Percentiles rank a stretch among this genome's conserved stretches.
Conservation (phyloP, 2,888 invertebrate species). For the Dolichopus griseipennis region DNA sequence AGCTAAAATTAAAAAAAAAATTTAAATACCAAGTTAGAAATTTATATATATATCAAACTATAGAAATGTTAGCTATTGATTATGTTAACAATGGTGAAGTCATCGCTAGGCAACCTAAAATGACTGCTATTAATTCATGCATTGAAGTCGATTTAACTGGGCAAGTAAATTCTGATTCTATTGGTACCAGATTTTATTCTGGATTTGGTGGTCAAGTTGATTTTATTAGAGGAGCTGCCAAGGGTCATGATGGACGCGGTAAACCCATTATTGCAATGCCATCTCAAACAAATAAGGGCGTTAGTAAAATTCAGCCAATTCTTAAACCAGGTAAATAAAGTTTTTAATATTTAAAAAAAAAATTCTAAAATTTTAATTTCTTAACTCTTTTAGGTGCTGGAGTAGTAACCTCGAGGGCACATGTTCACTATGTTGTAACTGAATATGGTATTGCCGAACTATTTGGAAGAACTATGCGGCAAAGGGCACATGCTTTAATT, state of each 20-base stretch:
- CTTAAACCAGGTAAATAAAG: conserved; percentile 64
- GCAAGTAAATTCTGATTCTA: conserved; percentile 88
- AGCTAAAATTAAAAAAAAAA: conserved; percentile 27
- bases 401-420: conserved; percentile 86
- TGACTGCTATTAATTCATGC: conserved; percentile 95
- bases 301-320: conserved; percentile 73
- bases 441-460: conserved; percentile 83
- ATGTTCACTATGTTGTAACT: conserved; percentile 89
- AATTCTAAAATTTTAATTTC: neutral
- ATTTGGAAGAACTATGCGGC: conserved; percentile 82
- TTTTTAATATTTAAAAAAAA: neutral
- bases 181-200: conserved; percentile 60
- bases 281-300: conserved; percentile 67
- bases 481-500: conserved; percentile 83
- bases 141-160: conserved; percentile 91
- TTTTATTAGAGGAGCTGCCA: conserved; percentile 85
- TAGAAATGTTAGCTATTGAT: conserved; percentile 82
- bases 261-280: conserved; percentile 88
- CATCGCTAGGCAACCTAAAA: conserved; percentile 73
- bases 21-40: no score
- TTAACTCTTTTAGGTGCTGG: conserved; percentile 62
- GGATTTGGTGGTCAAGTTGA: conserved; percentile 93
- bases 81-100: conserved; percentile 80
- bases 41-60: conserved; percentile 17
- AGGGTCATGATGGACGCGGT: conserved; percentile 73